phyloP scores from a whole-genome alignment of 2,113 vertebrate genomes.

The Anoura caudifer region DNA sequence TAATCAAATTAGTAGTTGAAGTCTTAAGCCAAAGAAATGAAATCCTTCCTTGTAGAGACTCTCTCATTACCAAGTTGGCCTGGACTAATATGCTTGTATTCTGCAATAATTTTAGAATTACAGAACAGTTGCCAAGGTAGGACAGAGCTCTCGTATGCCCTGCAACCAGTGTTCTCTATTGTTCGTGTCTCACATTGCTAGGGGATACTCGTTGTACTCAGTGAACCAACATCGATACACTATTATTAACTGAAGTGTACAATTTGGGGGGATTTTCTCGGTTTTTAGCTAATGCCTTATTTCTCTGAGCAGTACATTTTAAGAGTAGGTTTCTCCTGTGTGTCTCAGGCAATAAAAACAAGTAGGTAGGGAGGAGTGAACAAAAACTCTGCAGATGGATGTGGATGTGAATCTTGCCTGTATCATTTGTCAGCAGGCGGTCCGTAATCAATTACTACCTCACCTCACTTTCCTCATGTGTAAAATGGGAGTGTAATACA shows the following conservation, averaged over 20 bases:
- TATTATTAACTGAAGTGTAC: neutral
- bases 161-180: neutral
- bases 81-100: neutral
- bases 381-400: neutral
- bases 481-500: neutral
- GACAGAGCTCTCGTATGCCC: neutral
- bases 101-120: constrained; percentile 16
- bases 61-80: neutral
- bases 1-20: constrained; percentile 36
- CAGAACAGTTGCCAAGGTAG: neutral
- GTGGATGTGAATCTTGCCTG: neutral
- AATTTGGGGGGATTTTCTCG: neutral
- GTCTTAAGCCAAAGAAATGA: constrained; percentile 31
- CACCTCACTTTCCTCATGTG: neutral
- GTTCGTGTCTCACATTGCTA: neutral
- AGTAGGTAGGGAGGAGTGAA: neutral
- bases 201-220: neutral
- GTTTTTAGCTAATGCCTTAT: neutral
- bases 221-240: neutral
- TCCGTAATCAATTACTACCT: neutral
- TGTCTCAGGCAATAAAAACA: neutral
- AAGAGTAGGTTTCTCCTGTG: neutral
- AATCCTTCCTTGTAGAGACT: constrained; percentile 16
- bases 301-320: neutral
- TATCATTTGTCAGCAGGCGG: neutral